A percentile compares a stretch with the other conserved stretches of the same genome.
These are phyloP conservation scores for Crocuta crocuta DNA, from an alignment of 2,113 vertebrate species.

Conservation along the genomic window DNA sequence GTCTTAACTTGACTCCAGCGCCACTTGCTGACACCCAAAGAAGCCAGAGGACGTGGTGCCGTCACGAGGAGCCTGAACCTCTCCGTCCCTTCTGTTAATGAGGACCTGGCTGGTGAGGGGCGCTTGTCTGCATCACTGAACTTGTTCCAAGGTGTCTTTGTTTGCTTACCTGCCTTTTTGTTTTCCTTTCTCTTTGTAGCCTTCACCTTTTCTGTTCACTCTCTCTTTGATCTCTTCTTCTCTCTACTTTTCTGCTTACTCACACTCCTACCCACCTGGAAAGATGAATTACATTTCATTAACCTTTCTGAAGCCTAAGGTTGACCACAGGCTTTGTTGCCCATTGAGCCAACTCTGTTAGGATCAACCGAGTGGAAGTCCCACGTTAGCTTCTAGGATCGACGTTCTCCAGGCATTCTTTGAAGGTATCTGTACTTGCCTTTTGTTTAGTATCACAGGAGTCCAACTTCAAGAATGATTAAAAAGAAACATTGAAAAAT, in stretches of 20 bases:
- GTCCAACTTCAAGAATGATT: not conserved
- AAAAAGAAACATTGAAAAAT: constrained; percentile 57
- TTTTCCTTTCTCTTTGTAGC: not conserved
- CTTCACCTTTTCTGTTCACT: constrained; percentile 55
- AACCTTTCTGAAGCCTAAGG: not conserved
- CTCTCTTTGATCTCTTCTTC: constrained; percentile 11
- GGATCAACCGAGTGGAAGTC: not conserved
- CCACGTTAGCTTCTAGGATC: not conserved
- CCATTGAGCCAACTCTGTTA: not conserved
- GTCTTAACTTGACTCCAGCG: constrained; percentile 47
- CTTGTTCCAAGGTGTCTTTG: not conserved
- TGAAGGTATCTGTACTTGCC: not conserved
- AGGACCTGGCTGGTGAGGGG: constrained; percentile 40
- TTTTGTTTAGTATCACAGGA: not conserved
- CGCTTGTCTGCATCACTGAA: not conserved
- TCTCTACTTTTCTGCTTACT: constrained; percentile 51
- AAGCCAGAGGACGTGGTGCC: not conserved
- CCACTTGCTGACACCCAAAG: constrained; percentile 23
- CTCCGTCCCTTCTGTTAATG: not conserved
- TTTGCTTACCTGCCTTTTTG: not conserved
- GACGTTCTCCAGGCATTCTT: constrained; percentile 38
- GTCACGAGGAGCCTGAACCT: constrained; percentile 1
- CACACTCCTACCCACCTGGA: constrained; percentile 60
- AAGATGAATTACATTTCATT: constrained; percentile 45
- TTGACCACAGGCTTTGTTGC: not conserved